Base-by-base conservation (phyloP, 2,888 invertebrate species). In the Dichetophora obliterata region DNA sequence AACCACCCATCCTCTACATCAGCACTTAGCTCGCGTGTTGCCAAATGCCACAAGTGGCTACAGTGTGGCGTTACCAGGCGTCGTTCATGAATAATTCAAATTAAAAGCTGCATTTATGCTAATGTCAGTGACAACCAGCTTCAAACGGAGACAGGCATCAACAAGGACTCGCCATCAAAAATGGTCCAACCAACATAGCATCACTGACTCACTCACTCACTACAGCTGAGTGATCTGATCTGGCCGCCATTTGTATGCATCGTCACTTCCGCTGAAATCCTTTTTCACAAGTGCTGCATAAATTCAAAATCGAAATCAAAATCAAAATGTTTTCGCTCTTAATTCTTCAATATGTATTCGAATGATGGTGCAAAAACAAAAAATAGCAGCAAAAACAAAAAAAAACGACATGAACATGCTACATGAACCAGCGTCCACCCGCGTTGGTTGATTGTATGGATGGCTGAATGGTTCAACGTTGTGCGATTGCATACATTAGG, bases 101-200 rank as follows among this genome's bases (percentile, higher is more conserved):
- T 79, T 57, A 57, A 77, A 69, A 79, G 72, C 77, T 77, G 77
- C 71, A 77, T 79, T 77, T 77, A 77, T 79, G 78, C 77, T 77
- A 79, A 79, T 79, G 76, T 54, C 31, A 8, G 31, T 63, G 63
- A 65, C 61, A 48, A 48, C 61, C 19, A 34, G 34, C 73, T 50
- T 27, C 59, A 5, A n/a, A 19, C 31, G 50, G 66, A 37, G 22
- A 43, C 22, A 11, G 24, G 48, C 16, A 14, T 19, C 57, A 57
- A 5, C 57, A 37, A 24, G 19, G 50, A 43, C 43, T 6, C 5
- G 34, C 65, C 43, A 66, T 50, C 24, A 22, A 9, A 27, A 31
- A 31, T 34, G 31, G 52, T 31, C 16, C 52, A 27, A 52, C 14
- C n/a, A 31, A 8, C 22, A 37, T 37, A 9, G 27, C 27, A 43